Evolutionary conservation across 2,888 invertebrate genomes (phyloP).

Genomic region (Hypselothyrea guttata): DNA sequence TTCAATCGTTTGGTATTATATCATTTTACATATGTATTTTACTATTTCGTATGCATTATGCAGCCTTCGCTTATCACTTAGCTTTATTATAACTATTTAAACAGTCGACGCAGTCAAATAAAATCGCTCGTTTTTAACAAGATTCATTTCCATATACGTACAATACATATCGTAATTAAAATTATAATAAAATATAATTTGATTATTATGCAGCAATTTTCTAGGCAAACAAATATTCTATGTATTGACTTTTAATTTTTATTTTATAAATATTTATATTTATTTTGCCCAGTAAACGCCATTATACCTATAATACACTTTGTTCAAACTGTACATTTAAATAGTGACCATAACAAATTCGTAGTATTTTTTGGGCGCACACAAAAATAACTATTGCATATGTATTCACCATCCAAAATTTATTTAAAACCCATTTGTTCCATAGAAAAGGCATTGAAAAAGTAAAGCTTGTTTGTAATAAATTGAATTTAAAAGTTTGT

Average conservation of each 20-base stretch:
- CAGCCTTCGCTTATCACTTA: conserved; percentile 57
- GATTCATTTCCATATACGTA: too few relatives aligned
- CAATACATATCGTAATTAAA: background rate
- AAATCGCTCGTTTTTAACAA: too few relatives aligned
- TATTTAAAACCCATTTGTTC: too few relatives aligned
- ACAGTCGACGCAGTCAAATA: conserved; percentile 44
- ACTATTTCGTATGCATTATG: conserved; percentile 9
- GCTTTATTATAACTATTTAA: conserved; percentile 18
- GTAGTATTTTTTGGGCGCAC: conserved; percentile 1
- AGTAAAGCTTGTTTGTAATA: too few relatives aligned
- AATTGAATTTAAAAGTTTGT: too few relatives aligned
- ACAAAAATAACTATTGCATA: background rate
- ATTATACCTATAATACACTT: background rate
- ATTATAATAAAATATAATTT: background rate
- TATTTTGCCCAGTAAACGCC: too few relatives aligned
- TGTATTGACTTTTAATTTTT: too few relatives aligned
- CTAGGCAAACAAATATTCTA: too few relatives aligned
- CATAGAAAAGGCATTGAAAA: too few relatives aligned
- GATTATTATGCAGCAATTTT: background rate
- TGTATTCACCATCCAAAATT: too few relatives aligned
- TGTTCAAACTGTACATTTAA: conserved; percentile 22
- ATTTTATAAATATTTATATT: too few relatives aligned
- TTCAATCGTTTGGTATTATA: conserved; percentile 47
- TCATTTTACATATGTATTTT: too few relatives aligned
- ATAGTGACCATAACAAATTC: conserved; percentile 23